Conservation (phyloP, 2,888 invertebrate species). For the Creontiades dilutus region DNA sequence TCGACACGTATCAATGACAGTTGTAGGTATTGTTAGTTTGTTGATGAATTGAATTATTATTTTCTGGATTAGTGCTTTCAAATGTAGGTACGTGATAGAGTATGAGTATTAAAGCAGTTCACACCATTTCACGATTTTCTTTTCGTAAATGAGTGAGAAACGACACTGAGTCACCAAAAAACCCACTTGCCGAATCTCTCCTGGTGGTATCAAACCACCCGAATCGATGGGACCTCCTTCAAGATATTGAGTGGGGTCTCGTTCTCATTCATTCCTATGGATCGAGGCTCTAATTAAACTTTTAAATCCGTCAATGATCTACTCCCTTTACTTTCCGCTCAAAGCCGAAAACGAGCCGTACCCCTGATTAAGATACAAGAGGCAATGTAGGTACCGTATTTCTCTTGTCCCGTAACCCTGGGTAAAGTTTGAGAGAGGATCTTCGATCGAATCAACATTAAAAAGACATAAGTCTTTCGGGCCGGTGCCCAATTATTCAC, state of each 20-base stretch:
- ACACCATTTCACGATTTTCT: no score
- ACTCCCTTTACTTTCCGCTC: constrained; percentile 37
- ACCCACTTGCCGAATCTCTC: neutral
- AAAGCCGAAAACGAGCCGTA: neutral
- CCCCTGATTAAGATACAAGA: constrained; percentile 60
- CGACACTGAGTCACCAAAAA: neutral
- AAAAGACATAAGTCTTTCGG: constrained; percentile 57
- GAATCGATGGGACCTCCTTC: constrained; percentile 44
- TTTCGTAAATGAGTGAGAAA: no score
- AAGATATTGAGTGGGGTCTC: constrained; percentile 23
- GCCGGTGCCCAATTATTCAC: constrained; percentile 38
- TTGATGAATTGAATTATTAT: no score
- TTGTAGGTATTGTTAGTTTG: no score
- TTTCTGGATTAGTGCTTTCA: no score
- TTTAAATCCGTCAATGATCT: constrained; percentile 48
- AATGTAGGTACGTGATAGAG: no score
- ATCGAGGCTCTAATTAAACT: constrained; percentile 52
- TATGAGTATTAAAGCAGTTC: no score
- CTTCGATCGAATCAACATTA: constrained; percentile 57
- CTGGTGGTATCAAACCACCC: constrained; percentile 49
- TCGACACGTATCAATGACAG: no score
- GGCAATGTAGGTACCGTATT: constrained; percentile 20
- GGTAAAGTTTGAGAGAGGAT: constrained; percentile 4
- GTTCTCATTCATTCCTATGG: constrained; percentile 26
- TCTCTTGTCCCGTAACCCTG: neutral